phyloP scores from a whole-genome alignment of 2,888 invertebrate genomes.

The Philopedon plagiatum region DNA sequence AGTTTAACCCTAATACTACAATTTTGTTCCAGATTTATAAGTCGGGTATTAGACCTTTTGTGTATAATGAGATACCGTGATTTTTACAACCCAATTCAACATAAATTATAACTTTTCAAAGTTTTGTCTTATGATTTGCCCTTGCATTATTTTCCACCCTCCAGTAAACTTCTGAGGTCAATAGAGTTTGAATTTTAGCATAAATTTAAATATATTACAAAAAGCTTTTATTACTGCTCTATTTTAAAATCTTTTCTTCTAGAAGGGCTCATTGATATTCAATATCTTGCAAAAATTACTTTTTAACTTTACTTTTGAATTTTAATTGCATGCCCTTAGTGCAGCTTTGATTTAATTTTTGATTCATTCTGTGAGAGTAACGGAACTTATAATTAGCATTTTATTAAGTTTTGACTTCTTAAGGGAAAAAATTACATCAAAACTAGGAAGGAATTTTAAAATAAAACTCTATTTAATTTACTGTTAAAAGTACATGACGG shows the following conservation, averaged over 20 bases:
- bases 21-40: too few relatives aligned
- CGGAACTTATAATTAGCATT: constrained; percentile 37
- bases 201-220: constrained; percentile 25
- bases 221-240: constrained; percentile 26
- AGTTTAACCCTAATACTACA: too few relatives aligned
- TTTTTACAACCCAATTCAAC: too few relatives aligned
- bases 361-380: constrained; percentile 13
- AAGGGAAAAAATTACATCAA: background rate
- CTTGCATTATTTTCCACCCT: background rate
- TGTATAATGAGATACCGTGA: too few relatives aligned
- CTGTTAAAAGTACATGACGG: too few relatives aligned
- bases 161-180: background rate
- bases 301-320: constrained; percentile 44
- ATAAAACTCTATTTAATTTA: too few relatives aligned
- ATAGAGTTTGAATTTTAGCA: constrained; percentile 13
- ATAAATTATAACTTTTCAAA: too few relatives aligned
- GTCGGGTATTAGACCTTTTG: too few relatives aligned
- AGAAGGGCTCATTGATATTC: constrained; percentile 37
- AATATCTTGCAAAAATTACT: constrained; percentile 43
- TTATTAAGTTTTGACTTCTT: constrained; percentile 29
- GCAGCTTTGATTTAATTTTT: constrained; percentile 36
- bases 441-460: background rate
- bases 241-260: constrained; percentile 9
- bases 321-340: constrained; percentile 33
- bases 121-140: too few relatives aligned